Evolutionary conservation across 2,113 vertebrate genomes (phyloP).

Genomic region (Anolis carolinensis): DNA sequence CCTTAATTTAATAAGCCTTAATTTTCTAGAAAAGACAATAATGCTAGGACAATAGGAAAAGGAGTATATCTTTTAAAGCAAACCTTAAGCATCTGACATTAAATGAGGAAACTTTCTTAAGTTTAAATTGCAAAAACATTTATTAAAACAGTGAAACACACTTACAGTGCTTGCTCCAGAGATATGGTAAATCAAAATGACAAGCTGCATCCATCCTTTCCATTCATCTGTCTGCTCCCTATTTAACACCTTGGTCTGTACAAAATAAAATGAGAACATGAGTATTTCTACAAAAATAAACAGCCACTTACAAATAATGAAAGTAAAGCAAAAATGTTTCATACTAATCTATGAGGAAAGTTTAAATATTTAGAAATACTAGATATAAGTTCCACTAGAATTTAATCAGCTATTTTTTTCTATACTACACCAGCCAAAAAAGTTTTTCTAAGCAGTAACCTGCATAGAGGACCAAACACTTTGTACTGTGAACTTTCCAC

Average conservation of each 20-base stretch:
- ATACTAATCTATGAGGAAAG: background rate
- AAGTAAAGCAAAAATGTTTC: constrained; percentile 33
- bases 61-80: background rate
- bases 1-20: too few species aligned
- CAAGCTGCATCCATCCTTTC: constrained; percentile 99
- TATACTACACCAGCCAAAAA: too few species aligned
- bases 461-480: background rate
- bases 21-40: too few species aligned
- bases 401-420: too few species aligned
- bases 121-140: background rate
- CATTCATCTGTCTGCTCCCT: constrained; percentile 98
- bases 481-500: background rate
- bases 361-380: background rate
- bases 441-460: too few species aligned
- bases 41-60: too few species aligned
- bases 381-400: background rate
- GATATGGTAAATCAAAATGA: constrained; percentile 98
- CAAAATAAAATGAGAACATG: constrained; percentile 65
- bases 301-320: constrained; percentile 53
- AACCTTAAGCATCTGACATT: background rate
- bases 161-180: constrained; percentile 97
- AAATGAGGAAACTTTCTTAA: background rate
- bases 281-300: constrained; percentile 65
- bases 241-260: constrained; percentile 93
- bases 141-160: constrained; percentile 47